Conservation (phyloP, 2,113 vertebrate genomes). For the Loxodonta africana region DNA sequence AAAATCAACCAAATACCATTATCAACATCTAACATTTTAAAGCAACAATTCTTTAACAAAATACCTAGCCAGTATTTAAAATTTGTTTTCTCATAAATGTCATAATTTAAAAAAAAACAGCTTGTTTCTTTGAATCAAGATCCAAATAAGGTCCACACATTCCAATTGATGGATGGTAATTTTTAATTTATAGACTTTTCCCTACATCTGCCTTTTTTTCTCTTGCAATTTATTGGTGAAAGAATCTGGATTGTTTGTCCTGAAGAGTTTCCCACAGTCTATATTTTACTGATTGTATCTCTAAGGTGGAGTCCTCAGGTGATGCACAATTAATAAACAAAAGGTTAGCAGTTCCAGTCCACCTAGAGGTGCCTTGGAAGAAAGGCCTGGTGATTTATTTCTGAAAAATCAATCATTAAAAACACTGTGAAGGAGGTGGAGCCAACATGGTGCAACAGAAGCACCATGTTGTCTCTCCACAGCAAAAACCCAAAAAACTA, state of each 20-base stretch:
- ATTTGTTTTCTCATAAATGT: slow-evolving; percentile 1
- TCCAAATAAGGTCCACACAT: background rate
- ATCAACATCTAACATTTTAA: slow-evolving; percentile 36
- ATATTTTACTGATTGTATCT: background rate
- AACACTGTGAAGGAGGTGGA: no score
- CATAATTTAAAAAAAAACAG: background rate
- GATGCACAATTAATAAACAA: no score
- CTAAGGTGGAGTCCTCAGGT: background rate
- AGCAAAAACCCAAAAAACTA: no score
- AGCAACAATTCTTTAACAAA: slow-evolving; percentile 10
- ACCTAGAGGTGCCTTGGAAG: no score
- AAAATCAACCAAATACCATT: background rate
- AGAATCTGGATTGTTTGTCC: background rate
- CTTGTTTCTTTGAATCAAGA: slow-evolving; percentile 40
- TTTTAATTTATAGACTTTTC: background rate
- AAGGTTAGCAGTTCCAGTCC: no score
- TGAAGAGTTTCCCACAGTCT: background rate
- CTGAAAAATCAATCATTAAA: no score
- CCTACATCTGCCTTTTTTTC: background rate
- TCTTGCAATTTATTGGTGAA: background rate
- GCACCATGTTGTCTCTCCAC: no score
- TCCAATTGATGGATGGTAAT: background rate
- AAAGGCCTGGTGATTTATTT: no score
- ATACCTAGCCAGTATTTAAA: background rate
- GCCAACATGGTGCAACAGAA: no score